Evolutionary conservation across 2,888 invertebrate genomes (phyloP), one percentile per base, ranked within the genome.

Genomic region (Stomorhina lunata): DNA sequence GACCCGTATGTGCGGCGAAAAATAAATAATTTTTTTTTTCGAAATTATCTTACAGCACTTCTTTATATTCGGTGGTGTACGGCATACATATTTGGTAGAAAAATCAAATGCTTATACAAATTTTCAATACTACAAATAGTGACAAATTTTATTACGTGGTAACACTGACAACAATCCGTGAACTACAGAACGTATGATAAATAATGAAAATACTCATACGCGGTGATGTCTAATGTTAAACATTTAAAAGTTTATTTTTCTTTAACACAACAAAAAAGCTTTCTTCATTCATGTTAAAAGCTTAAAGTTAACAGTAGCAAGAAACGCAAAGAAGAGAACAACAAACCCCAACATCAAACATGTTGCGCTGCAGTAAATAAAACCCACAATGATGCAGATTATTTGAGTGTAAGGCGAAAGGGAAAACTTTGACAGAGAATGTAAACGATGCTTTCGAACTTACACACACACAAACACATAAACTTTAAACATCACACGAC

Each of bases 361-460:
- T 78, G 81, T 81, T 78, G 73, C 48, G 57, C 20, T 65, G 68
- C 69, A 81, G 69, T 73, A 69, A 40, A 53, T 43, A 43, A 37
- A 57, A 27, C 17, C n/a, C 43, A 29, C 32, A 53, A 27, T 61
- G 63, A 69, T 55, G 69, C 55, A 17, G 22, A 75, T 22, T 15
- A 53, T 25, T n/a, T n/a, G n/a, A n/a, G 17, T 10, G 43, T 12
- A 34, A 48, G 63, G 25, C 25, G 40, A 7, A 71, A 50, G 53
- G 65, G 59, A 68, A 29, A 50, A 43, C n/a, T n/a, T n/a, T n/a
- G 6, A 43, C 15, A 9, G 27, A 37, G 27, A 53, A 65, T 37
- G 29, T 65, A 61, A 81, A 72, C 71, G 81, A 81, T 81, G 81
- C 81, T 81, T 53, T 63, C 34, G 48, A 78, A 76, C 48, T 25